Base-by-base conservation (phyloP, 2,888 invertebrate species). In the Fragum fragum region DNA sequence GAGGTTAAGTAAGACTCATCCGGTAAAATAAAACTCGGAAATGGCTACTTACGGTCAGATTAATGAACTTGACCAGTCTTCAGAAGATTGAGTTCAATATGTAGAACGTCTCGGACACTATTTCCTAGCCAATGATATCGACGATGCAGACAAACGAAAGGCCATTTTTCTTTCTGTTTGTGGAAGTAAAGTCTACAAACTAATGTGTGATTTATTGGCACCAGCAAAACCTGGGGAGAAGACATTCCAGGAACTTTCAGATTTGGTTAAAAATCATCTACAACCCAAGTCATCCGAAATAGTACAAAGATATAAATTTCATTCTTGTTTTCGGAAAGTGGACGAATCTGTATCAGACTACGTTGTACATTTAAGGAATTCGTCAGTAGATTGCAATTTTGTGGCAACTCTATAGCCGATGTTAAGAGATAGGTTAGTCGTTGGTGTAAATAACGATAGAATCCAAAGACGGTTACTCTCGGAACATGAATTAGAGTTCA, bases 351-450 rank as follows among this genome's bases (percentile, higher is more conserved):
- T 69, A 16, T 42, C 69, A 28, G 69, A 69, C 32, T 84, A 55
- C 69, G 73, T 81, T 23, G 81, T 81, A 1, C 61, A 73, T 36
- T 63, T 81, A 32, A 72, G 79, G 32, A 59, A 75, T 26, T 23
- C 81, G 23, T 69, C 83, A 21, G 68, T 76, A 61, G 69, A 86
- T 73, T 86, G 84, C 47, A 71, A 86, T 52, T 84, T 75, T 69
- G 59, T 39, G 14, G 75, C 23, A 14, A 81, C 74, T 0, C 42
- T 86, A 11, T 68, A 77, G 9, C 69, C 16, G 1, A 78, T 78
- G 70, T 53, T 86, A 3, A 57, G 84, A 53, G 84, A 84, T 28
- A 57, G 81, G 21, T 66, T 84, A 6, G 85, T 85, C 1, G 76
- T 76, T 73, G 78, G 84, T 5, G 66, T 84, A 5, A 73, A 79